These are phyloP conservation scores for Tipula lateralis DNA, from an alignment of 2,888 invertebrate species.

Conservation along the genomic window DNA sequence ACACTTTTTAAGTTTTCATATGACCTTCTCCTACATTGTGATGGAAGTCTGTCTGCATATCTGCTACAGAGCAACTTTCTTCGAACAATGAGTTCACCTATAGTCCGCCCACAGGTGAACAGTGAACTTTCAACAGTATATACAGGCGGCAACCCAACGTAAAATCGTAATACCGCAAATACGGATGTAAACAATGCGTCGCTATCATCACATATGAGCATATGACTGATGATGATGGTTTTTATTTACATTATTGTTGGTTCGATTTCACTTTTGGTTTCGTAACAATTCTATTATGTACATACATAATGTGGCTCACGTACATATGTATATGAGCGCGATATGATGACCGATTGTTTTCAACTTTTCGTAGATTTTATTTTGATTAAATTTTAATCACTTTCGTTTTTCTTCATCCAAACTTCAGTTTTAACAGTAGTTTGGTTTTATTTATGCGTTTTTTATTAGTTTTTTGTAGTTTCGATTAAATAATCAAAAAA, in stretches of 20 bases:
- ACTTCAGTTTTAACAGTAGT: background rate
- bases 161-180: background rate
- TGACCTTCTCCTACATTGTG: too few species aligned
- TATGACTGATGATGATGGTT: background rate
- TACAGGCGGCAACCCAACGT: background rate
- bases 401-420: background rate
- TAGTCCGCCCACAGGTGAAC: too few species aligned
- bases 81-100: too few species aligned
- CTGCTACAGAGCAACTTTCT: too few species aligned
- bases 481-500: background rate
- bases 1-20: too few species aligned
- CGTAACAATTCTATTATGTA: background rate
- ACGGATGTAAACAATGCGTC: background rate
- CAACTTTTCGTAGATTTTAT: background rate
- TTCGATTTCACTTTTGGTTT: constrained; percentile 12
- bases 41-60: too few species aligned
- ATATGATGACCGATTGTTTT: background rate
- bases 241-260: background rate
- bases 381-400: background rate
- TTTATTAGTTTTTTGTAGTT: background rate
- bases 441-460: background rate
- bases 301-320: too few species aligned
- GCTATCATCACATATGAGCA: background rate
- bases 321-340: background rate
- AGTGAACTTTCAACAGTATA: too few species aligned